Evolutionary conservation across 2,113 vertebrate genomes (phyloP).

Genomic region (Ploceus nigricollis): DNA sequence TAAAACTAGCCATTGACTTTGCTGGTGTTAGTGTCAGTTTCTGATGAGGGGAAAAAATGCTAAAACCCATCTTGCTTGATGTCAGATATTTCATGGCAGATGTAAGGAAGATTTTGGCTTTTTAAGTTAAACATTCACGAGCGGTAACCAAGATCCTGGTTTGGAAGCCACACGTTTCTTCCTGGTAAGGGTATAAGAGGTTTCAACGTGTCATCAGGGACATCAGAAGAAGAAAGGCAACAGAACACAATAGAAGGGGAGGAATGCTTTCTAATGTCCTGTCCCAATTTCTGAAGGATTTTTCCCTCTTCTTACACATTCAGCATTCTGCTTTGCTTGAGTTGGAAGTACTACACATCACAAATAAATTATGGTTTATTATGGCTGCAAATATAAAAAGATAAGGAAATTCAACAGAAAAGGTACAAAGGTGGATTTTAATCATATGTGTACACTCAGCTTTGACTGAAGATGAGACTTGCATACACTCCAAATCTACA

Average conservation of each 20-base stretch:
- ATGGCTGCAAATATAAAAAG: neutral
- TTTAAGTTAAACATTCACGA: neutral
- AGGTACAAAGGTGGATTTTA: slow-evolving; percentile 42
- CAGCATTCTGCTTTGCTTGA: neutral
- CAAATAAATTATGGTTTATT: neutral
- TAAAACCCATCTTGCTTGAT: neutral
- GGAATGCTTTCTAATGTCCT: neutral
- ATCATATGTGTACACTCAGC: neutral
- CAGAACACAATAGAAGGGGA: neutral
- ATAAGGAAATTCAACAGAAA: slow-evolving; percentile 28
- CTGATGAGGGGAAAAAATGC: neutral
- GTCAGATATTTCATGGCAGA: neutral
- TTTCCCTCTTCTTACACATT: neutral
- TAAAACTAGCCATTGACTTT: neutral
- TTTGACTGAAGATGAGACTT: neutral
- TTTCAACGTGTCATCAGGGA: neutral
- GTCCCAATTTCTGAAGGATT: neutral
- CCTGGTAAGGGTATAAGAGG: neutral
- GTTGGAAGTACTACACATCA: neutral
- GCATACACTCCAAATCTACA: neutral
- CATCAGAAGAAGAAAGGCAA: neutral
- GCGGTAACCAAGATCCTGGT: neutral
- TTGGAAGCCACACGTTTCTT: neutral
- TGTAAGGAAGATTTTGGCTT: neutral
- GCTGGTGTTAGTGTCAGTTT: neutral